Base-by-base conservation (phyloP, 2,113 vertebrate species). In the Alosa alosa region DNA sequence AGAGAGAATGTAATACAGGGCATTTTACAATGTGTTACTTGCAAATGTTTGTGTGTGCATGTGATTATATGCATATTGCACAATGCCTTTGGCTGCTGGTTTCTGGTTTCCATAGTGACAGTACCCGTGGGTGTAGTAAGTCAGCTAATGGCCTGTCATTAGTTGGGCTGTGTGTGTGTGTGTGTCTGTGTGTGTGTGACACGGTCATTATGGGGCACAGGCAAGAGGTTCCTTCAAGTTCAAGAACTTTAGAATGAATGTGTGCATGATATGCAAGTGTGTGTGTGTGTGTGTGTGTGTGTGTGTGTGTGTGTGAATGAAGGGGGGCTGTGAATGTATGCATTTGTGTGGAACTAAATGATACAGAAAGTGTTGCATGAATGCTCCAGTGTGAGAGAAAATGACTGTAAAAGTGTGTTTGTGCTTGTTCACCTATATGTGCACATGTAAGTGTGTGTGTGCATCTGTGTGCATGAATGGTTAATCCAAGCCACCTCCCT, bases 201-300 rank as follows among this genome's bases (percentile, higher is more conserved):
- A 1, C 60, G 36, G 64, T 86, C 47, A 64, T 84, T 72, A 60
- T 86, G 57, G 81, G 72, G 84, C 72, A 81, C 82, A 84, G 83
- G 68, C 47, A 55, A 55, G 17, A 55, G 50, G 50, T 55, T 13
- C 13, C 50, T 55, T 55, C 13, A 55, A 55, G 50, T 55, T 55
- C 50, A 55, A 55, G 17, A 15, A 55, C 50, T 55, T 15, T 18
- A 55, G 47, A 11, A 49, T 49, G 47, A 49, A 7, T 49, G 47
- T 49, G 1, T 49, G 41, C 41, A 41, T n/a, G n/a, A n/a, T n/a
- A n/a, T n/a, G n/a, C n/a, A n/a, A n/a, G 44, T 45, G 2, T 82
- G 84, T 55, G 46, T 47, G 10, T 46, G 36, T 45, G 39, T 82
- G 81, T 20, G 41, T 1, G 39, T 81, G 81, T 81, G 81, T 31